These are phyloP conservation scores for Melanotaenia maccullochi DNA, from an alignment of 2,797 vertebrate genomes.

Conservation along the genomic window DNA sequence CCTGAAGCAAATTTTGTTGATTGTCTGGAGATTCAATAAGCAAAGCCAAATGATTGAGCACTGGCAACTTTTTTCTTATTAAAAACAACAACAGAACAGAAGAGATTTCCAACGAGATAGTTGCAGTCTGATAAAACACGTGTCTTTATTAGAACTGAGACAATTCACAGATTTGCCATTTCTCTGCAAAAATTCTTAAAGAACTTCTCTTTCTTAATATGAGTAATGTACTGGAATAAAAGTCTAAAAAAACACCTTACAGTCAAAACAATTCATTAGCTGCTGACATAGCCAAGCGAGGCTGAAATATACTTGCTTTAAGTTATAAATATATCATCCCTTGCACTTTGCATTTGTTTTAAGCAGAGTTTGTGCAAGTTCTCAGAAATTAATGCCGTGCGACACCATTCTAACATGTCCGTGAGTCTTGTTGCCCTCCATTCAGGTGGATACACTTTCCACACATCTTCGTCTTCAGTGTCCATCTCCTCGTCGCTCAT, in stretches of 20 bases:
- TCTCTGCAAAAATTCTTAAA: neutral
- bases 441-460: no score
- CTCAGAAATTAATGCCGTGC: neutral
- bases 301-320: no score
- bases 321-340: neutral
- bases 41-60: constrained; percentile 39
- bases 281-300: no score
- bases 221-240: neutral
- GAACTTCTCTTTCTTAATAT: neutral
- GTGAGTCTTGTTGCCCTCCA: no score
- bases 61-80: constrained; percentile 39
- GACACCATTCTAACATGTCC: no score
- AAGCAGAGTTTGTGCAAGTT: neutral
- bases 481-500: no score
- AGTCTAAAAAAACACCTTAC: no score
- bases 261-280: no score
- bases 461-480: no score
- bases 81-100: constrained; percentile 5
- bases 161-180: neutral
- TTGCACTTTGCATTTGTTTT: neutral
- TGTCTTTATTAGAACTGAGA: neutral
- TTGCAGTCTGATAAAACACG: constrained; percentile 28
- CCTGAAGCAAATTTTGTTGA: constrained; percentile 62
- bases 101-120: constrained; percentile 16
- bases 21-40: constrained; percentile 73